Percentiles rank a stretch among this genome's conserved stretches.
These are phyloP conservation scores for Nymphalis c-album DNA, from an alignment of 2,888 invertebrate species.

Conservation along the genomic window DNA sequence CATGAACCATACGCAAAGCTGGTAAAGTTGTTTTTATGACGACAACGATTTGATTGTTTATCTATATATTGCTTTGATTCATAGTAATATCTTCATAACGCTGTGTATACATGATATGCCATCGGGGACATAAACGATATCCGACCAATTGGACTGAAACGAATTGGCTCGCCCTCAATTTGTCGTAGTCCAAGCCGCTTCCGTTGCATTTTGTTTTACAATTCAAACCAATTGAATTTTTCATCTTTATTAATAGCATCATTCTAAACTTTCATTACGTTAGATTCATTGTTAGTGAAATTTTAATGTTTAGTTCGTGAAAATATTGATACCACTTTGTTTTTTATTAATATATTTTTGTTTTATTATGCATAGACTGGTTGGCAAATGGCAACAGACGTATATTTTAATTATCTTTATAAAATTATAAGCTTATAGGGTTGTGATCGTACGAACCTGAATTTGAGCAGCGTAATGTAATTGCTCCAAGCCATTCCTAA, in stretches of 20 bases:
- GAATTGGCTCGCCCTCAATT: slow-evolving; percentile 76
- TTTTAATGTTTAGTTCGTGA: not conserved
- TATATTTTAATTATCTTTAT: no score
- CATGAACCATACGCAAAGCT: not conserved
- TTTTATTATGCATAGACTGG: no score
- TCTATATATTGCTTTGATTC: slow-evolving; percentile 63
- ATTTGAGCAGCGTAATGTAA: no score
- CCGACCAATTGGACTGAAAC: slow-evolving; percentile 80
- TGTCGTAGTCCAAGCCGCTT: slow-evolving; percentile 63
- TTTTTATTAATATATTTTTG: not conserved
- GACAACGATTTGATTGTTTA: slow-evolving; percentile 47
- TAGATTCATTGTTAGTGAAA: not conserved
- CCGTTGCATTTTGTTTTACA: slow-evolving; percentile 72
- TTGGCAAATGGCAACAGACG: no score
- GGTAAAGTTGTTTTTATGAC: not conserved
- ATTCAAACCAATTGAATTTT: slow-evolving; percentile 50
- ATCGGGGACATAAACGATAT: slow-evolving; percentile 75
- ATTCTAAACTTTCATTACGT: not conserved
- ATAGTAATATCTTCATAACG: slow-evolving; percentile 48
- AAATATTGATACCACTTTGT: not conserved
- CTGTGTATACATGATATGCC: slow-evolving; percentile 37
- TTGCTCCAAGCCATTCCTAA: no score
- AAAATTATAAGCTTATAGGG: no score
- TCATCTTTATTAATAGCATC: slow-evolving; percentile 22
- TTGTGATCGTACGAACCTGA: not conserved